A percentile compares a stretch with the other conserved stretches of the same genome.
These are phyloP conservation scores for Microtus montanus DNA, from an alignment of 2,113 vertebrate species.

Conservation along the genomic window DNA sequence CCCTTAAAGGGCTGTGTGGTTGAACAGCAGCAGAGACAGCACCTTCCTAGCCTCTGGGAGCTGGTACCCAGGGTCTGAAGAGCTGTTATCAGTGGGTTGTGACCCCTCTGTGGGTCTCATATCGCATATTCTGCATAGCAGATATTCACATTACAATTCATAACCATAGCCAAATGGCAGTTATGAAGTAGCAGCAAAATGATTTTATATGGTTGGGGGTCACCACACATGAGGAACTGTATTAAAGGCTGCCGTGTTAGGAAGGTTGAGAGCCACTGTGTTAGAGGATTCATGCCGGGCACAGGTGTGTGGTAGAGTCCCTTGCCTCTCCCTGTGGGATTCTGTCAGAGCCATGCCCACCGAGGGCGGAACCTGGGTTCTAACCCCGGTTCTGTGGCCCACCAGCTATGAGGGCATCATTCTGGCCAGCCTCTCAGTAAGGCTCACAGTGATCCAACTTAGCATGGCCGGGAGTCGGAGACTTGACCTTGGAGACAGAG, in stretches of 20 bases:
- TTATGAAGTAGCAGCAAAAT: neutral
- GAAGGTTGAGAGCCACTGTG: neutral
- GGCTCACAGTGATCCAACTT: accelerated
- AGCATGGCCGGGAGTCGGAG: accelerated
- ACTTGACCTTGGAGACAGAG: neutral
- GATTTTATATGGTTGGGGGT: neutral
- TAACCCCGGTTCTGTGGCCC: neutral
- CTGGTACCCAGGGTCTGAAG: neutral
- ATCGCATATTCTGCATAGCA: neutral
- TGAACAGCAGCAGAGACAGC: no score
- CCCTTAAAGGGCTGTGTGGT: neutral
- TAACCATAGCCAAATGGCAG: neutral
- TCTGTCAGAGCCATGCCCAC: neutral
- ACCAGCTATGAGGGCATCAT: neutral
- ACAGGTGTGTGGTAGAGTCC: accelerated
- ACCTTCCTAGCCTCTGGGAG: neutral
- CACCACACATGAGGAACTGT: neutral
- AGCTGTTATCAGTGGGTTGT: neutral
- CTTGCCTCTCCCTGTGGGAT: neutral
- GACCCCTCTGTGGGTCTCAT: neutral
- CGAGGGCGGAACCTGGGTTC: neutral
- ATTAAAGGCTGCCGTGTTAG: neutral
- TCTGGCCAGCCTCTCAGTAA: accelerated
- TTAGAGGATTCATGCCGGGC: accelerated
- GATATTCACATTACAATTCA: neutral